A percentile compares a stretch with the other conserved stretches of the same genome.
Evolutionary conservation across 2,113 vertebrate species (phyloP).

Genomic region (Heterocephalus glaber): DNA sequence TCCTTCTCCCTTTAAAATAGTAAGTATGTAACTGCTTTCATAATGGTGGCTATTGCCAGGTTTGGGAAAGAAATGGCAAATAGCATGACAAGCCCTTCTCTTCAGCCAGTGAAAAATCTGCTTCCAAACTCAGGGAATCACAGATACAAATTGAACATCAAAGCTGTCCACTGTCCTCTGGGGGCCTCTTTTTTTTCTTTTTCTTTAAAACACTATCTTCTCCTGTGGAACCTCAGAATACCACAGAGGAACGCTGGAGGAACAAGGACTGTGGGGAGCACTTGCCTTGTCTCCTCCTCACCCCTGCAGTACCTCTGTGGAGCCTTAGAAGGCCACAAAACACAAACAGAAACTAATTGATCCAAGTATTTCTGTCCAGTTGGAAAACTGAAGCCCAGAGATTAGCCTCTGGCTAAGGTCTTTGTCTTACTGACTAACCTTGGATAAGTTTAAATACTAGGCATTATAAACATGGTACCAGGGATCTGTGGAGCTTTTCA

Average conservation of each 20-base stretch:
- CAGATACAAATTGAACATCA: background rate
- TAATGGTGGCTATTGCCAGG: background rate
- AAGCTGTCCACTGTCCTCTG: background rate
- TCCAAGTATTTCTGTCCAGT: background rate
- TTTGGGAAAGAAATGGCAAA: constrained; percentile 40
- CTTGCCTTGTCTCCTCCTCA: background rate
- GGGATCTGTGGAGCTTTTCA: background rate
- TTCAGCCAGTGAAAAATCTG: background rate
- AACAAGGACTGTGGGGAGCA: background rate
- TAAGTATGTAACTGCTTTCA: constrained; percentile 16
- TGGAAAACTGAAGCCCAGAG: constrained; percentile 2
- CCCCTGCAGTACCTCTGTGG: background rate
- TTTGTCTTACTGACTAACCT: background rate
- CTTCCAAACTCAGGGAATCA: constrained; percentile 6
- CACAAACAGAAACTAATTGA: background rate
- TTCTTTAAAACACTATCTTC: background rate
- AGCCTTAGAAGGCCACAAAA: background rate
- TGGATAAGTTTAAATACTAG: background rate
- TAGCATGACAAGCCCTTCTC: background rate
- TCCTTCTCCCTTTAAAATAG: constrained; percentile 46
- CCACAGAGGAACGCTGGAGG: background rate
- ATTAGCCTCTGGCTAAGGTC: background rate
- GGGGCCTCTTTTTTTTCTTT: background rate
- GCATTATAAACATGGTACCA: background rate
- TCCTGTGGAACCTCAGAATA: background rate